These are phyloP conservation scores for Amazona guildingii DNA, from an alignment of 2,113 vertebrate species.

Conservation along the genomic window DNA sequence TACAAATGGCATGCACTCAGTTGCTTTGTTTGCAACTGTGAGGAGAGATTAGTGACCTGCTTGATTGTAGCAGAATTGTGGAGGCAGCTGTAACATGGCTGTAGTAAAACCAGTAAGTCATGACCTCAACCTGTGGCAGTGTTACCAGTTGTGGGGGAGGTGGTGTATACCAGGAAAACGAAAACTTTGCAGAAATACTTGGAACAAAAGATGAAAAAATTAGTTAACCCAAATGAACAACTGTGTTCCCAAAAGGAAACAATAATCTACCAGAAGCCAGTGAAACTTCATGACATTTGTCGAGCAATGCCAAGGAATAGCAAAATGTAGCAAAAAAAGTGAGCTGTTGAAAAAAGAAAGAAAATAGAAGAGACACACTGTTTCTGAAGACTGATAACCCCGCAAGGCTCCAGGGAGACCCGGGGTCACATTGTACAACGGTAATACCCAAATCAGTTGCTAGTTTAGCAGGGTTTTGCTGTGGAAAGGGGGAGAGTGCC, in stretches of 20 bases:
- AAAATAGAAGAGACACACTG: not conserved
- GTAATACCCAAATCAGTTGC: not conserved
- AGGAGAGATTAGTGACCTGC: not conserved
- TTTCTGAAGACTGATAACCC: not conserved
- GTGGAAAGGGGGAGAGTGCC: not conserved
- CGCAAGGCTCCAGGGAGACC: constrained; percentile 1
- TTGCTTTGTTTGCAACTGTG: not conserved
- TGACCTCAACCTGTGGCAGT: not conserved
- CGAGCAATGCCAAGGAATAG: not conserved
- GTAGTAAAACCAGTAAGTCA: not conserved
- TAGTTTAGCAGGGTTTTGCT: not conserved
- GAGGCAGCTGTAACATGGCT: not conserved
- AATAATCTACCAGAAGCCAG: not conserved
- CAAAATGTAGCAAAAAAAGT: not conserved
- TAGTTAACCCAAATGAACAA: not conserved
- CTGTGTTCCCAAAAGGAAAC: not conserved
- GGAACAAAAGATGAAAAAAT: not conserved
- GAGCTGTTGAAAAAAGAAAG: not conserved
- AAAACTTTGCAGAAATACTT: not conserved
- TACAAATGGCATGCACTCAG: not conserved
- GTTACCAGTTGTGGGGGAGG: not conserved
- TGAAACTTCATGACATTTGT: not conserved
- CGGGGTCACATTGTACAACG: not conserved
- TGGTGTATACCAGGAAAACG: not conserved
- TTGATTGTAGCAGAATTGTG: not conserved